Evolutionary conservation across 2,797 vertebrate genomes (phyloP), one percentile per base, ranked within the genome.

Genomic region (Hybognathus amarus): DNA sequence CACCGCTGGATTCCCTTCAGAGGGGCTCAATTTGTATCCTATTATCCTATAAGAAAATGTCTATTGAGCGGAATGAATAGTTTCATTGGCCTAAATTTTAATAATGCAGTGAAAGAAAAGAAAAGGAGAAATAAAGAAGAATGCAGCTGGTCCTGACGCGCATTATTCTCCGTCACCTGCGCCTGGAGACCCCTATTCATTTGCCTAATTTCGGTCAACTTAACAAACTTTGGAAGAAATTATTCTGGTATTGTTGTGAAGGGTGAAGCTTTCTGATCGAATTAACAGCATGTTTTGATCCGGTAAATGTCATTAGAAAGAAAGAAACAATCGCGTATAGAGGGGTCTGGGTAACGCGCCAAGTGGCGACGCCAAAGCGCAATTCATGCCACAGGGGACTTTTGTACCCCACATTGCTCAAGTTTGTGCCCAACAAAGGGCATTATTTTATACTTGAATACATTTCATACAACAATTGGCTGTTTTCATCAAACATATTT

Each of bases 381-480:
- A 96, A 93, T 94, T 94, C 95, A 97, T 96, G 96, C 96, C 97
- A 97, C 96, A 96, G 96, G 96, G 95, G 96, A 98, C 97, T 97
- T 98, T 98, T 98, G 97, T 98, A 95, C 95, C 95, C 95, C 97
- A 95, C 97, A 97, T 97, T 96, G 97, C 97, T 96, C 93, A 97
- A 95, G 96, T 97, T 97, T 94, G 94, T 93, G 91, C 91, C 96
- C 97, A 97, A 98, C 98, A 98, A 98, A 98, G 97, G 97, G 97
- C 96, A 98, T 99, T 99, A 98, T 99, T 99, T 99, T 98, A 98
- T 98, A 98, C 97, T 97, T 99, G 98, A 99, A 99, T 99, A 98
- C 96, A 96, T 98, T 96, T 97, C 96, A 96, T 97, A 97, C 97
- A 97, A 98, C 97, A 97, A 99, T 99, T 97, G 97, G 96, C 96